Base-by-base conservation (phyloP, 2,888 invertebrate genomes). In the Acleris holmiana region DNA sequence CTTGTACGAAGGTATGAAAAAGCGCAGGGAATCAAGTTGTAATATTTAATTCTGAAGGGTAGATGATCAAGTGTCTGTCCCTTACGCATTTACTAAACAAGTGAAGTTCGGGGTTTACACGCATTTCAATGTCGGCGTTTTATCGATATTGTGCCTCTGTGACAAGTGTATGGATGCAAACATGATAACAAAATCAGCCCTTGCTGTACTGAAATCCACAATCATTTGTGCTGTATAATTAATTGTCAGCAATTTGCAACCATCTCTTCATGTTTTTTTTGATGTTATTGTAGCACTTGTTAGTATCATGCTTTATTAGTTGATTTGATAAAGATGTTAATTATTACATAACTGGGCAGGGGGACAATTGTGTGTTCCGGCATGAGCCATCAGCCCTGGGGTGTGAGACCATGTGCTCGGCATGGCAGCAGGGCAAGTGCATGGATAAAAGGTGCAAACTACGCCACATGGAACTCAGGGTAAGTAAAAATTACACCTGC, bases 371-470 rank as follows among this genome's bases (percentile, higher is more conserved):
- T 88, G 95, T 95, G 67, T 98, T 95, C 86, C 94, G 98, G 71
- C 98, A 98, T 93, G 97, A 97, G 86, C 96, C 96, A 60, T 94
- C 95, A 64, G 97, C 97, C 13, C 93, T 96, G 76, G 97, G 96
- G 46, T 96, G 95, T 80, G 97, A 97, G 91, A 95, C 95, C 1
- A 95, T 96, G 85, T 98, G 97, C 85, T 89, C 94, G 10, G 95
- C 95, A 70, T 98, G 97, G 97, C 95, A 95, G 82, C 95, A 96
- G 83, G 97, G 97, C 72, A 95, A 95, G 82, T 98, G 98, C 82
- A 90, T 94, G 46, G 95, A 96, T 78, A 94, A 95, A 76, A 94
- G 95, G 74, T 98, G 98, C 88, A 95, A 95, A 82, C 95, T 95
- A 78, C 94, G 97, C 76, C 98, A 98, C 85, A 97, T 97, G 97